phyloP scores from a whole-genome alignment of 2,888 invertebrate species.

The Seira ritae region DNA sequence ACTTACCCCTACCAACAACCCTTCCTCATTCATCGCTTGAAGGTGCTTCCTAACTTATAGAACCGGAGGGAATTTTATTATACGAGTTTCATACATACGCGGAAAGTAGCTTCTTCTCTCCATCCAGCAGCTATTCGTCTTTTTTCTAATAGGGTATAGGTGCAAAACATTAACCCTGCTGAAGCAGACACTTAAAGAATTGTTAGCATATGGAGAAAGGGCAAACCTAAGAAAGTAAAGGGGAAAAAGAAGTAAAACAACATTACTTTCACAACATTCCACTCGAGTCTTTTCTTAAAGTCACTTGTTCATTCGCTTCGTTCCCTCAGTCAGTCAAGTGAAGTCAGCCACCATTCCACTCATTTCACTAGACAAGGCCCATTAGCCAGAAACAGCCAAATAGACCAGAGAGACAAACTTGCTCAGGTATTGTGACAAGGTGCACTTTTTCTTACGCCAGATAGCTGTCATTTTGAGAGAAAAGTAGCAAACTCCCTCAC shows the following conservation, averaged over 20 bases:
- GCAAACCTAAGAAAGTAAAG: slow-evolving; percentile 12
- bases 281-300: background rate
- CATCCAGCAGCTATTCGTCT: slow-evolving; percentile 1
- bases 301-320: slow-evolving; percentile 40
- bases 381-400: slow-evolving; percentile 49
- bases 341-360: slow-evolving; percentile 47
- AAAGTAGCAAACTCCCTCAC: background rate
- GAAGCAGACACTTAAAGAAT: slow-evolving; percentile 40
- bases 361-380: slow-evolving; percentile 51
- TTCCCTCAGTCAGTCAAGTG: slow-evolving; percentile 41
- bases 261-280: background rate
- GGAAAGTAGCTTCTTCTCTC: background rate
- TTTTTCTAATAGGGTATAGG: slow-evolving; percentile 9
- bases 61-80: no score
- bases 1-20: no score
- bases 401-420: slow-evolving; percentile 41
- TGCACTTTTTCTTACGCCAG: slow-evolving; percentile 12
- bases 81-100: no score
- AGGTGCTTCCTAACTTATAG: no score
- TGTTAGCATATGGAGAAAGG: slow-evolving; percentile 8
- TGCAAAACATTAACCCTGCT: slow-evolving; percentile 33
- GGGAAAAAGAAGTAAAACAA: slow-evolving; percentile 40
- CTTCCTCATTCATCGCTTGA: no score
- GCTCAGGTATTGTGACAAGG: slow-evolving; percentile 43
- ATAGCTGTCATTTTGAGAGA: slow-evolving; percentile 27